These are phyloP conservation scores for Drosophila limbata DNA, from an alignment of 2,888 invertebrate genomes.

Conservation along the genomic window DNA sequence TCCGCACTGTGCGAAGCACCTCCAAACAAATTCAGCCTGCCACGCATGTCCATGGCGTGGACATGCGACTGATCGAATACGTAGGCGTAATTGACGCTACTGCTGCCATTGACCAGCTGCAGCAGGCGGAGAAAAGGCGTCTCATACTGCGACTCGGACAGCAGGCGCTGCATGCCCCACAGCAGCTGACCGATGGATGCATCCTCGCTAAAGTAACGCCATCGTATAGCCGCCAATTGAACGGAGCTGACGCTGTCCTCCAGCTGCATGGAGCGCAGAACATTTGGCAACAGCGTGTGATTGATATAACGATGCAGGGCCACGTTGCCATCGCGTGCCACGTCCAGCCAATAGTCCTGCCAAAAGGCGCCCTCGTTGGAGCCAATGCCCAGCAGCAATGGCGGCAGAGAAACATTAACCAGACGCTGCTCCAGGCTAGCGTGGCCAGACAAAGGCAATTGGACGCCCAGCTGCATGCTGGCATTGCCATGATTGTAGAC, in stretches of 20 bases:
- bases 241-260: constrained; percentile 37
- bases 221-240: constrained; percentile 81
- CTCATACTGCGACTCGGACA: constrained; percentile 84
- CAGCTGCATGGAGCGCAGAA: constrained; percentile 83
- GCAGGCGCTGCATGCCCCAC: constrained; percentile 82
- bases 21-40: constrained; percentile 84
- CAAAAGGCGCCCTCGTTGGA: constrained; percentile 89
- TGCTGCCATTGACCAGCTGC: constrained; percentile 65
- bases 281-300: constrained; percentile 87
- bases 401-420: constrained; percentile 84
- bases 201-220: constrained; percentile 83
- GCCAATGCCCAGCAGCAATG: constrained; percentile 89
- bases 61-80: constrained; percentile 83
- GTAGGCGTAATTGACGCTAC: constrained; percentile 78
- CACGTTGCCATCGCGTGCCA: constrained; percentile 87
- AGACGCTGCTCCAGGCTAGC: constrained; percentile 35
- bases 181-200: constrained; percentile 74
- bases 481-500: constrained; percentile 88
- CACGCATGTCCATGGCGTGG: constrained; percentile 85
- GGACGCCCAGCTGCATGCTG: constrained; percentile 88
- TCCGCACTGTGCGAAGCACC: constrained; percentile 90
- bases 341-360: constrained; percentile 87
- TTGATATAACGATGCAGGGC: constrained; percentile 87
- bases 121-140: constrained; percentile 82
- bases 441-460: constrained; percentile 84